Evolutionary conservation across 2,113 vertebrate genomes (phyloP).

Genomic region (Benitochromis conjunctus): DNA sequence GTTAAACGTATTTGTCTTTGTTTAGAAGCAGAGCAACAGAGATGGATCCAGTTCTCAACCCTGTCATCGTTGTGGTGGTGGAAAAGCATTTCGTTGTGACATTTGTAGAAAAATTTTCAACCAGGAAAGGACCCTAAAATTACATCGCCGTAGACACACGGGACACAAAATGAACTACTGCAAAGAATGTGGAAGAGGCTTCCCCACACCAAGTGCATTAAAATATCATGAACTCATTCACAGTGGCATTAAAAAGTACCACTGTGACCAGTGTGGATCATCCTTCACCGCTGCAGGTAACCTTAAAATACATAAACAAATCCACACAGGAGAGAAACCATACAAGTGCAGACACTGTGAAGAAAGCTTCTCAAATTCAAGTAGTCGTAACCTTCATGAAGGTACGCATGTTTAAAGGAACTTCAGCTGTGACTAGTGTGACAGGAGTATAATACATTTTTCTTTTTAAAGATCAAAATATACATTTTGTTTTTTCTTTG

Average conservation of each 20-base stretch:
- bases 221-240: neutral
- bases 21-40: neutral
- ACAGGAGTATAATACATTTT: neutral
- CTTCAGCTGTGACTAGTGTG: neutral
- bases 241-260: neutral
- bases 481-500: neutral
- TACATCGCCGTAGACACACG: neutral
- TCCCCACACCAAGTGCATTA: neutral
- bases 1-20: neutral
- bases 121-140: neutral
- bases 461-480: neutral
- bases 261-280: neutral
- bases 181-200: neutral
- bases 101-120: fast-evolving
- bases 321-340: neutral
- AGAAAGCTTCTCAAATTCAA: neutral
- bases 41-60: neutral
- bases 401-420: neutral
- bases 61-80: neutral
- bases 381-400: neutral
- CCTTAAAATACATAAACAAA: neutral
- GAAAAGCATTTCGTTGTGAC: neutral
- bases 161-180: neutral
- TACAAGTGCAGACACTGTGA: neutral
- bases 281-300: neutral